Percentiles rank a stretch among this genome's conserved stretches.
These are phyloP conservation scores for Volucella inflata DNA, from an alignment of 2,888 invertebrate genomes.

Conservation along the genomic window DNA sequence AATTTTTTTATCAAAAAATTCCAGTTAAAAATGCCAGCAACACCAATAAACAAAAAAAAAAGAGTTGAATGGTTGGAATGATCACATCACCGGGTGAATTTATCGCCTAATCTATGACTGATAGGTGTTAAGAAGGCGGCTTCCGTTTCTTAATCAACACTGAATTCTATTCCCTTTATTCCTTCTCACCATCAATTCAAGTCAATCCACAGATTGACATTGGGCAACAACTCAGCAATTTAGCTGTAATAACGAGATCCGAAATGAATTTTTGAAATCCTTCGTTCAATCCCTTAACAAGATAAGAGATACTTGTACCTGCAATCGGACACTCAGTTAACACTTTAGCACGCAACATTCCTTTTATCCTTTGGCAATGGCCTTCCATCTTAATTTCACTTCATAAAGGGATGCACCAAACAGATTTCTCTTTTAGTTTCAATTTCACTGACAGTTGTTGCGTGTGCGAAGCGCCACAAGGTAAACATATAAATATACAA, in stretches of 20 bases:
- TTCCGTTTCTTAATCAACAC: slow-evolving; percentile 19
- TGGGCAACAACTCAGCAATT: slow-evolving; percentile 29
- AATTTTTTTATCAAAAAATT: slow-evolving; percentile 17
- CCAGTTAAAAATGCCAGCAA: not conserved
- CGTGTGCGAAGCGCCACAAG: slow-evolving; percentile 36
- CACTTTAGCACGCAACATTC: slow-evolving; percentile 67
- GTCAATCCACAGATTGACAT: slow-evolving; percentile 26
- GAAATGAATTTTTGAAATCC: slow-evolving; percentile 40
- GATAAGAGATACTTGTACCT: not conserved
- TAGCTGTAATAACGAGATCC: slow-evolving; percentile 52
- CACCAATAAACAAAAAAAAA: slow-evolving; percentile 47
- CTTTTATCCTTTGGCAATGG: slow-evolving; percentile 55
- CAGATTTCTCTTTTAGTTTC: slow-evolving; percentile 15
- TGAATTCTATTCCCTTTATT: slow-evolving; percentile 26
- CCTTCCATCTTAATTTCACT: slow-evolving; percentile 41
- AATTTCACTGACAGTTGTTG: slow-evolving; percentile 49
- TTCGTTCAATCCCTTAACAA: slow-evolving; percentile 43
- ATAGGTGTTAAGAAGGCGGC: slow-evolving; percentile 33
- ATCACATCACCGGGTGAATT: slow-evolving; percentile 24
- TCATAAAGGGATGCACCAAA: slow-evolving; percentile 33
- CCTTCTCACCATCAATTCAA: slow-evolving; percentile 32
- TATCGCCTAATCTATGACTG: slow-evolving; percentile 46
- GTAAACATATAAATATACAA: not conserved
- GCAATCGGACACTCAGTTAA: slow-evolving; percentile 44
- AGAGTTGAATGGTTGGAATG: slow-evolving; percentile 50